A percentile compares a stretch with the other conserved stretches of the same genome.
Evolutionary conservation across 2,888 invertebrate genomes (phyloP).

Genomic region (Alsophila aescularia): DNA sequence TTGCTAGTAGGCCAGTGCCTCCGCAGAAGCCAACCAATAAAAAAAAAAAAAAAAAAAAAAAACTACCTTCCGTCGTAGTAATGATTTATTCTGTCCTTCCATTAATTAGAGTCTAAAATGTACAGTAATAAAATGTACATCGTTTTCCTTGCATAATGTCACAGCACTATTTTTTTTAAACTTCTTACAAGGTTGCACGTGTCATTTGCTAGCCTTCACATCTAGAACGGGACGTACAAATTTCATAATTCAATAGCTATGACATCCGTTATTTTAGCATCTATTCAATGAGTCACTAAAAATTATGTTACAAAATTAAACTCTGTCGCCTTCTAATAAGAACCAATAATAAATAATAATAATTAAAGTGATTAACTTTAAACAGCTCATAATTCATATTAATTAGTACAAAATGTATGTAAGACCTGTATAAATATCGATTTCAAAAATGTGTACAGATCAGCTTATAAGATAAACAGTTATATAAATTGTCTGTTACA

Average conservation of each 20-base stretch:
- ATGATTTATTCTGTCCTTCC: too few relatives aligned
- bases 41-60: too few relatives aligned
- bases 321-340: not conserved
- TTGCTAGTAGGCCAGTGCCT: too few relatives aligned
- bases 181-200: not conserved
- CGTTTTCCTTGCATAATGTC: too few relatives aligned
- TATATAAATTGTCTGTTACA: slow-evolving; percentile 12
- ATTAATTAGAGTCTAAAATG: too few relatives aligned
- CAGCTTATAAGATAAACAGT: slow-evolving; percentile 1
- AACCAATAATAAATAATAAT: not conserved
- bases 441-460: not conserved
- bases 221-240: not conserved
- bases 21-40: too few relatives aligned
- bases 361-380: not conserved
- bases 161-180: too few relatives aligned
- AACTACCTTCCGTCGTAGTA: too few relatives aligned
- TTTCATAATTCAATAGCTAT: not conserved
- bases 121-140: too few relatives aligned
- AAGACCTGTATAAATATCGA: not conserved
- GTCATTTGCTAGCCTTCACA: not conserved
- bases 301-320: not conserved
- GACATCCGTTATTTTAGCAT: slow-evolving; percentile 19
- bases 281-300: slow-evolving; percentile 7
- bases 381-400: slow-evolving; percentile 5
- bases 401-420: not conserved